Conservation (phyloP, 2,797 vertebrate genomes). For the Dallia pectoralis region DNA sequence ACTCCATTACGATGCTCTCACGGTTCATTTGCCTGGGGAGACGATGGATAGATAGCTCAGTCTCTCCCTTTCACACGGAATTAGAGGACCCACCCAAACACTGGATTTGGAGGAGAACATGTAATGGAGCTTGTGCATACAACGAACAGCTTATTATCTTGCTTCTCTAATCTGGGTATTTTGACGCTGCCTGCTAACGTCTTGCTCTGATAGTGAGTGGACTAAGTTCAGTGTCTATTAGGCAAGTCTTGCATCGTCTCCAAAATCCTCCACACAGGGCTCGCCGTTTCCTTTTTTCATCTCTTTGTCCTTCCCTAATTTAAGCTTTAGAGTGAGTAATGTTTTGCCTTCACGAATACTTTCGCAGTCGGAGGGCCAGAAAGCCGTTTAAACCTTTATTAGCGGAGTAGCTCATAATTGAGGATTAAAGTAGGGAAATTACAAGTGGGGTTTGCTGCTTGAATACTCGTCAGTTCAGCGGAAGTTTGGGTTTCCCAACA, state of each 20-base stretch:
- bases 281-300: neutral
- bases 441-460: constrained; percentile 5
- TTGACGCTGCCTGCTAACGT: constrained; percentile 42
- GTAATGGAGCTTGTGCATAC: constrained; percentile 37
- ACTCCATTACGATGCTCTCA: neutral
- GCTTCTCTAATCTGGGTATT: constrained; percentile 46
- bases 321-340: constrained; percentile 54
- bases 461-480: too few species aligned
- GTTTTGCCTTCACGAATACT: constrained; percentile 54
- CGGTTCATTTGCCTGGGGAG: neutral
- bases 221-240: constrained; percentile 50
- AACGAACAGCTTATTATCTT: constrained; percentile 46
- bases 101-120: constrained; percentile 30
- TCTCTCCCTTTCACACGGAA: neutral
- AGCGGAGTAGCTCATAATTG: constrained; percentile 49
- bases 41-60: neutral
- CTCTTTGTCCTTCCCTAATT: constrained; percentile 40
- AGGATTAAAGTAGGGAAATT: constrained; percentile 33
- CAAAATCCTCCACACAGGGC: constrained; percentile 14
- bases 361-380: constrained; percentile 35
- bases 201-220: constrained; percentile 42
- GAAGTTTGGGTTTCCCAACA: too few species aligned
- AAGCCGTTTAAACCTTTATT: constrained; percentile 48
- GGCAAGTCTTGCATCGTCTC: constrained; percentile 27
- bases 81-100: constrained; percentile 6